Conservation (phyloP, 2,797 vertebrate genomes). For the Taenioides sp. region DNA sequence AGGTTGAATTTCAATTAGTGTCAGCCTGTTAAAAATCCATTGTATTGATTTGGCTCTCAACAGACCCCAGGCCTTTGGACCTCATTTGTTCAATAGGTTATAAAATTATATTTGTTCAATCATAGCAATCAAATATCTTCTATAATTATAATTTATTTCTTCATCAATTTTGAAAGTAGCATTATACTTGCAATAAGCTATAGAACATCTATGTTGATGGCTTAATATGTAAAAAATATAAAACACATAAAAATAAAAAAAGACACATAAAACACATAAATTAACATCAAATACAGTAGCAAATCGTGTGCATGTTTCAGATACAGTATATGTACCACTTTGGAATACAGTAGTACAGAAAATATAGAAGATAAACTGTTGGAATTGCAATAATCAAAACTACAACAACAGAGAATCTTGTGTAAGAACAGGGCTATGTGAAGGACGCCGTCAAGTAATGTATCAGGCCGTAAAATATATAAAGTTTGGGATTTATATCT, state of each 20-base stretch:
- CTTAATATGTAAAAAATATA: not conserved
- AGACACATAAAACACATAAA: not conserved
- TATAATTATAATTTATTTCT: not conserved
- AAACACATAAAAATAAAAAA: not conserved
- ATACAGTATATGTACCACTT: not conserved
- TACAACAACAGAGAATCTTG: not conserved
- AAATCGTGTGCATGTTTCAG: constrained; percentile 1
- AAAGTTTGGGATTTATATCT: not conserved
- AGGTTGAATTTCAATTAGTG: constrained; percentile 45
- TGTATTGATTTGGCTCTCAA: constrained; percentile 63
- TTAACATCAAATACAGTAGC: not conserved
- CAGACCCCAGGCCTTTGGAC: constrained; percentile 43
- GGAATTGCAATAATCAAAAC: not conserved
- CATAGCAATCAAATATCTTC: constrained; percentile 14
- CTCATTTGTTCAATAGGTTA: constrained; percentile 42
- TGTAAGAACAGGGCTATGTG: not conserved
- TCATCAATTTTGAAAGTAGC: not conserved
- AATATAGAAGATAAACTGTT: not conserved
- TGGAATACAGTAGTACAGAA: not conserved
- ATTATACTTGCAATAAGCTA: not conserved
- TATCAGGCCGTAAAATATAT: not conserved
- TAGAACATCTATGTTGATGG: constrained; percentile 1
- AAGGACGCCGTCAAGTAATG: not conserved
- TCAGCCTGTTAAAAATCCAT: constrained; percentile 64
- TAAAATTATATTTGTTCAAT: constrained; percentile 22